These are phyloP conservation scores for Protosalanx chinensis DNA, from an alignment of 2,797 vertebrate genomes.

Conservation along the genomic window DNA sequence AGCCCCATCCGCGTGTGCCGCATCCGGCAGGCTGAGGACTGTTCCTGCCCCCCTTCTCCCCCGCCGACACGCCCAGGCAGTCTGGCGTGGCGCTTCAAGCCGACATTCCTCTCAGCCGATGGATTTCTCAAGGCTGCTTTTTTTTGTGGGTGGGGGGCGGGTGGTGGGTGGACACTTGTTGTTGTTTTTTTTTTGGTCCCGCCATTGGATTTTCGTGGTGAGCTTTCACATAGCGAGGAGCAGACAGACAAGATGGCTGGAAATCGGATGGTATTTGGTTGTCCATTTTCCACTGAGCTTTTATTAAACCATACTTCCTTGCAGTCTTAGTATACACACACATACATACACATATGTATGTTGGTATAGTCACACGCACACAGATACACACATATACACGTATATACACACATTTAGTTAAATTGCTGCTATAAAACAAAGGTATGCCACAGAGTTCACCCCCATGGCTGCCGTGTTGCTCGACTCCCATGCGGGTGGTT, in stretches of 20 bases:
- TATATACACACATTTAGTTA: conserved; percentile 8
- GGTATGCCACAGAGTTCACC: background rate
- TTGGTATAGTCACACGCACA: background rate
- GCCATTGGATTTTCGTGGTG: background rate
- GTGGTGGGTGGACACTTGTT: background rate
- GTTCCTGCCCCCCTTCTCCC: background rate
- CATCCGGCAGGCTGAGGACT: background rate
- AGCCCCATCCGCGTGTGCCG: background rate
- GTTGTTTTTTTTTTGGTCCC: background rate
- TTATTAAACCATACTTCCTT: conserved; percentile 11
- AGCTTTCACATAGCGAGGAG: background rate
- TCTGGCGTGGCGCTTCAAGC: background rate
- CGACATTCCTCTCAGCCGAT: conserved; percentile 13
- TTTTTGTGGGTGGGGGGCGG: too few relatives aligned
- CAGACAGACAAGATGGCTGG: background rate
- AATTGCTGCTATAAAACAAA: conserved; percentile 38
- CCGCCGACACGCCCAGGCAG: background rate
- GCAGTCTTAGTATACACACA: conserved; percentile 26
- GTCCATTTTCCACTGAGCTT: conserved; percentile 16
- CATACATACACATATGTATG: background rate
- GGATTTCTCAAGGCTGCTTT: conserved; percentile 14
- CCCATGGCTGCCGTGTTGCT: too few relatives aligned
- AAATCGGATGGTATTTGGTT: background rate
- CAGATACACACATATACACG: too few relatives aligned
- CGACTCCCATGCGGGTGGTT: too few relatives aligned